Percentiles rank a stretch among this genome's conserved stretches.
These are phyloP conservation scores for Oncopodura yosiiana DNA, from an alignment of 1,140 invertebrate species.

Conservation along the genomic window DNA sequence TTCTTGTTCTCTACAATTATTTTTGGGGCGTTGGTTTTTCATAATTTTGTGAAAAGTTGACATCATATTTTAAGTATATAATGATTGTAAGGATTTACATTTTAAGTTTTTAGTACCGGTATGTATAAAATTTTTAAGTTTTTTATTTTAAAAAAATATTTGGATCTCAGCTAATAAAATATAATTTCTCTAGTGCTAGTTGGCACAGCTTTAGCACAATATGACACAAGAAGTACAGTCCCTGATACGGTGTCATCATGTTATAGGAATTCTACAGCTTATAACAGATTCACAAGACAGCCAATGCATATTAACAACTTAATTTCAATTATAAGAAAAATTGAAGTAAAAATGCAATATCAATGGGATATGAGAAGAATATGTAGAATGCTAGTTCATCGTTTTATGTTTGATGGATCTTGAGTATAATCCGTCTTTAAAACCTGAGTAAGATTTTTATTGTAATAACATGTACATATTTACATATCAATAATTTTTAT, in stretches of 20 bases:
- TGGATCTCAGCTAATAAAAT: too few relatives aligned
- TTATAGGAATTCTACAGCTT: constrained; percentile 31
- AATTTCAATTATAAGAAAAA: constrained; percentile 35
- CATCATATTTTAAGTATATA: too few relatives aligned
- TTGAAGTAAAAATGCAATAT: constrained; percentile 30
- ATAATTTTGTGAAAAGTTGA: too few relatives aligned
- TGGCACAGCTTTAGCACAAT: too few relatives aligned
- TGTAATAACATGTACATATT: too few relatives aligned
- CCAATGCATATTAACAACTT: constrained; percentile 35
- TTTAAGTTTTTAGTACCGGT: too few relatives aligned
- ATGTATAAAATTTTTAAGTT: too few relatives aligned
- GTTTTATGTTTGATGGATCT: constrained; percentile 14
- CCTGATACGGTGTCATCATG: constrained; percentile 26
- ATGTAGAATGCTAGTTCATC: constrained; percentile 24
- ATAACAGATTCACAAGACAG: constrained; percentile 28
- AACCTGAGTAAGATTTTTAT: background rate
- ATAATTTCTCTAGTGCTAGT: too few relatives aligned
- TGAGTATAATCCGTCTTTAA: background rate
- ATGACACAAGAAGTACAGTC: constrained; percentile 13
- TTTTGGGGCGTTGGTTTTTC: too few relatives aligned
- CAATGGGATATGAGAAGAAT: constrained; percentile 32
- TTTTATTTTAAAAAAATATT: too few relatives aligned
- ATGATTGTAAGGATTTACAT: too few relatives aligned
- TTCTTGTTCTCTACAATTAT: too few relatives aligned
- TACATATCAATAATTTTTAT: background rate